phyloP scores from a whole-genome alignment of 1,140 invertebrate species.

The Drosophila pandora region DNA sequence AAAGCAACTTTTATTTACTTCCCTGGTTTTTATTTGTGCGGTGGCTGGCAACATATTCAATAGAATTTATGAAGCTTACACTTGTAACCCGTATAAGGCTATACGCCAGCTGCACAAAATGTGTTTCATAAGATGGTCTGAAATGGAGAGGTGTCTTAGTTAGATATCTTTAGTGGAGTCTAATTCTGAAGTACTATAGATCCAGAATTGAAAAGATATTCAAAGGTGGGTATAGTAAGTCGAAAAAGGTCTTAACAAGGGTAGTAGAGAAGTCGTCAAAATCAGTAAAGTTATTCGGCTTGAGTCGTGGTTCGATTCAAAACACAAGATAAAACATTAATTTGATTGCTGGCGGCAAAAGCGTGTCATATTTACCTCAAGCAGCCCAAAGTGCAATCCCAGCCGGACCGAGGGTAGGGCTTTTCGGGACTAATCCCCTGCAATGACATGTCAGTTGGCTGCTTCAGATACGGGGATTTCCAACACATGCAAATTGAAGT shows the following conservation, averaged over 20 bases:
- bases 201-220: too few species aligned
- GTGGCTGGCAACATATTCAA: conserved; percentile 33
- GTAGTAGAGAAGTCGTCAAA: too few species aligned
- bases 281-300: neutral
- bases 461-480: conserved; percentile 41
- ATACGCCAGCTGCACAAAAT: neutral
- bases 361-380: conserved; percentile 20
- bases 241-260: too few species aligned
- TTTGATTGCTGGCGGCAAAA: conserved; percentile 18
- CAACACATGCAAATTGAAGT: conserved; percentile 50
- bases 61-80: conserved; percentile 25
- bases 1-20: conserved; percentile 18
- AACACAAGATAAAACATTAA: conserved; percentile 14
- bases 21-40: conserved; percentile 23
- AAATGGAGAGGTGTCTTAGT: too few species aligned
- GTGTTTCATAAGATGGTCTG: too few species aligned
- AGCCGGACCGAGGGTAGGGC: neutral
- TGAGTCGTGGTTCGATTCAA: conserved; percentile 27
- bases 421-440: conserved; percentile 18
- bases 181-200: too few species aligned
- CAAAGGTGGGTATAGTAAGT: too few species aligned
- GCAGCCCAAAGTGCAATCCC: conserved; percentile 17
- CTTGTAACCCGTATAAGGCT: conserved; percentile 15
- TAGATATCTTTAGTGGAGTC: too few species aligned
- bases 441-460: conserved; percentile 52